A percentile compares a stretch with the other conserved stretches of the same genome.
phyloP scores from a whole-genome alignment of 2,797 vertebrate genomes.

The Mormyrus hasselquistii region DNA sequence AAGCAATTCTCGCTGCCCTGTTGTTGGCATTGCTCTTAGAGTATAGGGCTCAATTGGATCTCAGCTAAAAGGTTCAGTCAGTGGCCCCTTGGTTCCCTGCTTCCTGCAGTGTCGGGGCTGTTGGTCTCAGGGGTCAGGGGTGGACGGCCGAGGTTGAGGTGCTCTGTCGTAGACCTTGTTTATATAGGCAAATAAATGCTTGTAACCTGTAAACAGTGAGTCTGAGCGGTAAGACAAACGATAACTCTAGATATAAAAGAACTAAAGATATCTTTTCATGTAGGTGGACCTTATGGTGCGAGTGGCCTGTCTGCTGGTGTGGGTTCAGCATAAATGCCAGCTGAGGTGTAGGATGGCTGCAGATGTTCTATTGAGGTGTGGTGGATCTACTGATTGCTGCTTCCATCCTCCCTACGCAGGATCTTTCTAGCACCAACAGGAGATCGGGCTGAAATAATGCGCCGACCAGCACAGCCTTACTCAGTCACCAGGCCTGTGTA shows the following conservation, averaged over 20 bases:
- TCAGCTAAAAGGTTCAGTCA: background rate
- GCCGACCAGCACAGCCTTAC: conserved; percentile 69
- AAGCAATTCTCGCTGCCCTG: background rate
- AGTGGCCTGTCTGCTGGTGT: background rate
- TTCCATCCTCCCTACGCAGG: background rate
- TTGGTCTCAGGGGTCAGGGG: background rate
- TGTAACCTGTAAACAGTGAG: background rate
- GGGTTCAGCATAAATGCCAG: background rate
- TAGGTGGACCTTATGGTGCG: background rate
- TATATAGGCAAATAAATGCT: background rate
- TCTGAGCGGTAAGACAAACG: background rate
- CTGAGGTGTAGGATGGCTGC: background rate
- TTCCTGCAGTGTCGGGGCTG: background rate
- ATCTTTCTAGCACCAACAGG: background rate
- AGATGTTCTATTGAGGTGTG: background rate
- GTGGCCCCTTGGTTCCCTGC: background rate
- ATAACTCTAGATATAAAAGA: background rate
- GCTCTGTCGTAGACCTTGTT: background rate
- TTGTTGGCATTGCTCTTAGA: background rate
- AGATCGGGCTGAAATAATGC: conserved; percentile 56
- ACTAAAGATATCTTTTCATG: background rate
- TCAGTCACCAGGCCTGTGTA: conserved; percentile 76
- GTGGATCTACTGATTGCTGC: background rate
- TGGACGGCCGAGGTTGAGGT: background rate
- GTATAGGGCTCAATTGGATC: background rate